These are phyloP conservation scores for Eidolon dupreanum DNA, from an alignment of 2,797 vertebrate species.

Conservation along the genomic window DNA sequence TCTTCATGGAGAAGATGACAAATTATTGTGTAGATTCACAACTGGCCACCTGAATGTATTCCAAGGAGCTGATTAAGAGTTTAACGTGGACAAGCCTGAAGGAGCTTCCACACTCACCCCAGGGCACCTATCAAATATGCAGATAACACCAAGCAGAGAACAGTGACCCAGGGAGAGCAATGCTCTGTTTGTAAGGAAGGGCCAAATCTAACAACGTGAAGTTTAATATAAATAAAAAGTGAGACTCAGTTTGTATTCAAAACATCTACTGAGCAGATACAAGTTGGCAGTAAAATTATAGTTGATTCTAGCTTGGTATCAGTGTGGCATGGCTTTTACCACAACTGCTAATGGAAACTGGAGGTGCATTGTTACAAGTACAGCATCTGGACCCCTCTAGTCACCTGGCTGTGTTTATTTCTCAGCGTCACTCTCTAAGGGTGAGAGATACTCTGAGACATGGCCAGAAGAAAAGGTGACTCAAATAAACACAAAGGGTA, in stretches of 20 bases:
- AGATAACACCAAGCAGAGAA: not conserved
- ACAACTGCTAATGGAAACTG: not conserved
- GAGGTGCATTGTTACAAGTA: not conserved
- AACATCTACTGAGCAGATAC: not conserved
- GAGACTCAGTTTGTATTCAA: not conserved
- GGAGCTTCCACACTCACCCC: not conserved
- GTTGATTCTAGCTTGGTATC: accelerated
- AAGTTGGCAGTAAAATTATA: not conserved
- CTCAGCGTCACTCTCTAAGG: not conserved
- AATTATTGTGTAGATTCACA: not conserved
- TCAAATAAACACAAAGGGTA: not conserved
- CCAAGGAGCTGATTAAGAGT: not conserved
- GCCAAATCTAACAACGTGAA: not conserved
- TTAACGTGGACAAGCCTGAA: not conserved
- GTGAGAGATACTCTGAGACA: not conserved
- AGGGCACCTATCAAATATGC: no score
- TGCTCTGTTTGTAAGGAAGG: not conserved
- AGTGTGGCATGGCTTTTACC: not conserved
- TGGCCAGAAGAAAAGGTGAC: not conserved
- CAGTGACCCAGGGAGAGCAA: not conserved
- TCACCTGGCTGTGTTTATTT: accelerated
- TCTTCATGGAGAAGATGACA: not conserved
- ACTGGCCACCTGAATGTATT: not conserved
- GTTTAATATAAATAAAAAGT: not conserved
- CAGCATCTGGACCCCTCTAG: not conserved